Evolutionary conservation across 1,140 invertebrate species (phyloP).

Genomic region (Heliconius nattereri): DNA sequence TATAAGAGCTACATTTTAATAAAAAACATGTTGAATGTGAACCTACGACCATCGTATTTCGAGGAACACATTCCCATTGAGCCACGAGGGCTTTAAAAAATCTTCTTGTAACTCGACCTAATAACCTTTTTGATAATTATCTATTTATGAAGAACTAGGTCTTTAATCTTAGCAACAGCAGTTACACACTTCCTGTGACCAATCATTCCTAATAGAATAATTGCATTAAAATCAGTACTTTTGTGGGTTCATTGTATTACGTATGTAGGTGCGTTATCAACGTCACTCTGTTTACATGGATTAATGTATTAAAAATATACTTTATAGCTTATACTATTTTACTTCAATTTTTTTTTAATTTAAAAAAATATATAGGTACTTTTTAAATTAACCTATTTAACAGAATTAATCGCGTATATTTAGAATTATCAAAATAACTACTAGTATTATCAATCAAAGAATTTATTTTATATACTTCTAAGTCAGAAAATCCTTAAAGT

Average conservation of each 20-base stretch:
- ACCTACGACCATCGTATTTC: neutral
- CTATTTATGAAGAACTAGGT: slow-evolving; percentile 12
- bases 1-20: too few relatives aligned
- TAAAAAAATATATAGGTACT: too few relatives aligned
- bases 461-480: too few relatives aligned
- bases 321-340: too few relatives aligned
- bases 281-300: neutral
- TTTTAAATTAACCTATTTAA: too few relatives aligned
- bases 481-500: too few relatives aligned
- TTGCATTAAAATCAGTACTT: neutral
- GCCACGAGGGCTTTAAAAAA: neutral
- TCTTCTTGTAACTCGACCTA: neutral
- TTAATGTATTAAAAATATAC: neutral
- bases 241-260: slow-evolving; percentile 3
- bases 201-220: slow-evolving; percentile 1
- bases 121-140: neutral
- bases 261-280: neutral
- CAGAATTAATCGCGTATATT: too few relatives aligned
- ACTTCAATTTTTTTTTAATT: too few relatives aligned
- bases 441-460: too few relatives aligned
- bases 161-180: neutral
- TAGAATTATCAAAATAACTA: too few relatives aligned
- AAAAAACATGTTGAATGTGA: neutral
- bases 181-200: slow-evolving; percentile 7
- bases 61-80: neutral